phyloP scores from a whole-genome alignment of 2,113 vertebrate species.

The Sceloporus tristichus region DNA sequence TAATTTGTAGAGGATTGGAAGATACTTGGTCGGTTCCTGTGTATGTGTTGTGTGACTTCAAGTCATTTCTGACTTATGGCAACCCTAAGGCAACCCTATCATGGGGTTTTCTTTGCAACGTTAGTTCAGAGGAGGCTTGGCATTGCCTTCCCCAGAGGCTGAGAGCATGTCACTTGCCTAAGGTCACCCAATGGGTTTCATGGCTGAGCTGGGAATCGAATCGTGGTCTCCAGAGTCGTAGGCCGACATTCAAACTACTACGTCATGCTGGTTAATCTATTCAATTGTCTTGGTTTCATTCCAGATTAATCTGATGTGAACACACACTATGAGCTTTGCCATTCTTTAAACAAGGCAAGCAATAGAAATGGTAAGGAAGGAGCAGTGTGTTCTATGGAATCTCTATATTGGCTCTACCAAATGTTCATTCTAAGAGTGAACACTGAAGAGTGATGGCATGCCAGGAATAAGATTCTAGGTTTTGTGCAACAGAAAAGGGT shows the following conservation, averaged over 20 bases:
- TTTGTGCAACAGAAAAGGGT: background rate
- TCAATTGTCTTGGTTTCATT: background rate
- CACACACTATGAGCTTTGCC: background rate
- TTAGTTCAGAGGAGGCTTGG: too few relatives aligned
- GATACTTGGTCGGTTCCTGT: background rate
- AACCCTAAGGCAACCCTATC: too few relatives aligned
- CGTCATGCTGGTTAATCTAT: too few relatives aligned
- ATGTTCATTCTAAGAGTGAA: background rate
- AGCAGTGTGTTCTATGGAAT: background rate
- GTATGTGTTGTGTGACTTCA: too few relatives aligned
- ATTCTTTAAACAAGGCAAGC: background rate
- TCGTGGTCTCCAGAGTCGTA: too few relatives aligned
- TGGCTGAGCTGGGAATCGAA: too few relatives aligned
- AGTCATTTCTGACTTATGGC: too few relatives aligned
- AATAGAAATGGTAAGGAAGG: background rate
- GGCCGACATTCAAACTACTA: too few relatives aligned
- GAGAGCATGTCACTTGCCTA: too few relatives aligned
- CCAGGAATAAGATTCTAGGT: background rate
- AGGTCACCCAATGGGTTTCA: too few relatives aligned
- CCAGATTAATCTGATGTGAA: background rate
- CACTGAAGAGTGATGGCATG: background rate
- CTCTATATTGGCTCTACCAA: background rate
- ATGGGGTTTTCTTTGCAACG: too few relatives aligned
- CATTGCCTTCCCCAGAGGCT: too few relatives aligned
- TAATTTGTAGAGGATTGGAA: background rate